Evolutionary conservation across 2,797 vertebrate genomes (phyloP).

Genomic region (Spea hammondii): DNA sequence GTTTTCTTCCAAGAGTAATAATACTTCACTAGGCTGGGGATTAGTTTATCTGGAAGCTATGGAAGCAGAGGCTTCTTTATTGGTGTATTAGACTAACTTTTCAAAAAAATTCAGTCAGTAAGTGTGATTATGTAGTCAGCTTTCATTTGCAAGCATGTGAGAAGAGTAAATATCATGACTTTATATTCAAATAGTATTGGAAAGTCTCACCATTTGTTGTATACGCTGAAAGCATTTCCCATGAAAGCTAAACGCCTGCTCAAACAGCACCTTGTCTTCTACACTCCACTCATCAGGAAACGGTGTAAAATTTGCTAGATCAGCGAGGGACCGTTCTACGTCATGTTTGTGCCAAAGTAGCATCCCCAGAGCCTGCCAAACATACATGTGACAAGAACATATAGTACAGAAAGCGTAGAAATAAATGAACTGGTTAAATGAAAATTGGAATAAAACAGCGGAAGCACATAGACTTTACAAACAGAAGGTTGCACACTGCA

Average conservation of each 20-base stretch:
- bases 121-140: background rate
- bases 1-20: conserved; percentile 96
- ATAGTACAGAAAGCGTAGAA: background rate
- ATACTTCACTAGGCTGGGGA: conserved; percentile 88
- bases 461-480: background rate
- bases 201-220: conserved; percentile 86
- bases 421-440: background rate
- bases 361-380: conserved; percentile 84
- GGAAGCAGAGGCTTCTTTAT: background rate
- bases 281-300: conserved; percentile 93
- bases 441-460: no score
- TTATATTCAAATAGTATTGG: no score
- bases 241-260: conserved; percentile 92
- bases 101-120: background rate
- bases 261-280: conserved; percentile 91
- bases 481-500: background rate
- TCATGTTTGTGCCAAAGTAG: conserved; percentile 91
- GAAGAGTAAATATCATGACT: background rate
- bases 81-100: background rate
- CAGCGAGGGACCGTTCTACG: conserved; percentile 85
- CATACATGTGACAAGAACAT: background rate
- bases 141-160: background rate
- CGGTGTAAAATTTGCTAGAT: conserved; percentile 91
- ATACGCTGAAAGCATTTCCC: conserved; percentile 94
- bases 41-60: conserved; percentile 87